Conservation (phyloP, 2,113 vertebrate genomes). For the Syngnathus scovelli region DNA sequence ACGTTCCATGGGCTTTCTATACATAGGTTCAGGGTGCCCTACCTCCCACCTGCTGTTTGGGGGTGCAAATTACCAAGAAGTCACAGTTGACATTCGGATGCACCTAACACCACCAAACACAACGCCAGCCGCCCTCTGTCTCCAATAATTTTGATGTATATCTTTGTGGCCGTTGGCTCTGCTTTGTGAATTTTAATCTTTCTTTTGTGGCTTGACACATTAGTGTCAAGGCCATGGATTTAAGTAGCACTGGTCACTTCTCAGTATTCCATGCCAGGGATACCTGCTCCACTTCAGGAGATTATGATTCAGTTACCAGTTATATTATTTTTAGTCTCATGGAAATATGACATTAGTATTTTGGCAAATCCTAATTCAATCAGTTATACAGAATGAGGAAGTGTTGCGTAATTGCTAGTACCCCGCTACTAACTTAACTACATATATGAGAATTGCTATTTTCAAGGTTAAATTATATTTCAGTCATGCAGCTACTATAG, state of each 20-base stretch:
- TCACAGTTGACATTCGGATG: conserved; percentile 28
- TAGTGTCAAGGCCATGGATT: conserved; percentile 2
- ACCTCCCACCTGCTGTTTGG: conserved; percentile 21
- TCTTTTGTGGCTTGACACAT: neutral
- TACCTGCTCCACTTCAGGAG: neutral
- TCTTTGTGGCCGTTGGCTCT: neutral
- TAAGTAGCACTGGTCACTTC: neutral
- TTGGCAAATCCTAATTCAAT: neutral
- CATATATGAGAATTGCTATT: neutral
- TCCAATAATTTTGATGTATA: neutral
- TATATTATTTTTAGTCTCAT: conserved; percentile 3
- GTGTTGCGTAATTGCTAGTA: neutral
- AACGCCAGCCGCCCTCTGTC: neutral
- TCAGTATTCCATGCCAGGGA: conserved; percentile 5
- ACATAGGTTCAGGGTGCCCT: conserved; percentile 33
- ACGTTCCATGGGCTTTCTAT: conserved; percentile 30
- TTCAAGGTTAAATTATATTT: too few relatives aligned
- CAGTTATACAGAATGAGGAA: neutral
- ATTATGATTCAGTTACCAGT: conserved; percentile 2
- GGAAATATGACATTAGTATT: neutral
- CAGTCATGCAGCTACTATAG: neutral
- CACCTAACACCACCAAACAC: conserved; percentile 3
- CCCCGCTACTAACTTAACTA: neutral
- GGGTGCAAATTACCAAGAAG: conserved; percentile 33
- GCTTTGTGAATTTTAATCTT: neutral